Evolutionary conservation across 2,888 invertebrate species (phyloP).

Genomic region (Drosophila paracracens): DNA sequence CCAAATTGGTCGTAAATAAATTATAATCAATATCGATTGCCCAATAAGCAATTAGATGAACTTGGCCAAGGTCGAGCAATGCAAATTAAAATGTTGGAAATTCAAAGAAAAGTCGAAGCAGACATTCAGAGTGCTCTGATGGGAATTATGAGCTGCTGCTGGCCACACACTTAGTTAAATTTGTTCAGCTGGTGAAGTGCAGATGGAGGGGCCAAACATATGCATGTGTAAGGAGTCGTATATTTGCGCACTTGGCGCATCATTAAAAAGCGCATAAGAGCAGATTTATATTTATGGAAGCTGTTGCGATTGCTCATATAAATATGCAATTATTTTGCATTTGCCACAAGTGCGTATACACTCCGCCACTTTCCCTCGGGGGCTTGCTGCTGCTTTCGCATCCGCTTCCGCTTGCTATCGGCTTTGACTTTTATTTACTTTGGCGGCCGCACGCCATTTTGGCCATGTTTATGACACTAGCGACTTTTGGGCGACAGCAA

Average conservation of each 20-base stretch:
- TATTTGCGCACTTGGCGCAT: conserved; percentile 56
- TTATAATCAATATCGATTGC: neutral
- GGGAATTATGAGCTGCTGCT: neutral
- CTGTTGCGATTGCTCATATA: conserved; percentile 52
- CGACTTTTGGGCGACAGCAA: conserved; percentile 66
- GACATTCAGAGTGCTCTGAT: conserved; percentile 13
- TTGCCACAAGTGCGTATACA: conserved; percentile 34
- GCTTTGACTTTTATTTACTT: conserved; percentile 62
- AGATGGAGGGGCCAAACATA: conserved; percentile 13
- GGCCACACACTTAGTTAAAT: conserved; percentile 36
- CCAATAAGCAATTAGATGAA: neutral
- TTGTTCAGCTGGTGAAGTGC: conserved; percentile 18
- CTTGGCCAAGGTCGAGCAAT: neutral
- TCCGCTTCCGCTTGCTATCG: conserved; percentile 4
- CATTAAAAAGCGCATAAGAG: conserved; percentile 52
- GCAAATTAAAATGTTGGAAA: neutral
- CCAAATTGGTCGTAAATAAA: neutral
- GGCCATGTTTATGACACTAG: conserved; percentile 73
- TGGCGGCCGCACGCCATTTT: conserved; percentile 53
- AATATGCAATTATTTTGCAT: conserved; percentile 80
- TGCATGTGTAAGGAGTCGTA: conserved; percentile 13
- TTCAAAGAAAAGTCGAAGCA: neutral
- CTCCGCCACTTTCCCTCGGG: neutral
- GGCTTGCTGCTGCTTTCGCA: neutral
- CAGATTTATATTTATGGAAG: conserved; percentile 52